A percentile compares a stretch with the other conserved stretches of the same genome.
Evolutionary conservation across 2,797 vertebrate genomes (phyloP).

Genomic region (Schizopygopsis malacanthus): DNA sequence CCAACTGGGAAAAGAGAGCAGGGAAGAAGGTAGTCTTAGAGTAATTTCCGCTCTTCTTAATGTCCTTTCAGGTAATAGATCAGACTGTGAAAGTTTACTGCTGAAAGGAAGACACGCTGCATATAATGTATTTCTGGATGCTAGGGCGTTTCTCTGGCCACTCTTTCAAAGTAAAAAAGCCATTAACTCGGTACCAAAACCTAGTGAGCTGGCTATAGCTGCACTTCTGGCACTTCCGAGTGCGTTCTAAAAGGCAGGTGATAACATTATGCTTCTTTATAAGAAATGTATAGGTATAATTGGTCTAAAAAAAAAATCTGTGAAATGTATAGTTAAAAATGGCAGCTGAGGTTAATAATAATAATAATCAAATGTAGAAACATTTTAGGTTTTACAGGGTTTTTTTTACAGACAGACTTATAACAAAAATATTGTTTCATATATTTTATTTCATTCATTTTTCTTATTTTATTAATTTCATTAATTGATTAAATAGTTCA

Average conservation of each 20-base stretch:
- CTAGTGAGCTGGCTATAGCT: not conserved
- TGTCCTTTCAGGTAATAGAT: slow-evolving; percentile 46
- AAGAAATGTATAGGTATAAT: not conserved
- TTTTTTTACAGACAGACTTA: too few species aligned
- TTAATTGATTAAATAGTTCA: too few species aligned
- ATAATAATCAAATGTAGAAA: too few species aligned
- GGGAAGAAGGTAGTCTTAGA: slow-evolving; percentile 8
- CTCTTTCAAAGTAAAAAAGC: slow-evolving; percentile 40
- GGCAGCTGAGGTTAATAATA: too few species aligned
- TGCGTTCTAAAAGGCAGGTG: not conserved
- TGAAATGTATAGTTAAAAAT: not conserved
- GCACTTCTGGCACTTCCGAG: not conserved
- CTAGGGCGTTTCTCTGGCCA: not conserved
- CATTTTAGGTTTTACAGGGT: too few species aligned
- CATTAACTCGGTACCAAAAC: not conserved
- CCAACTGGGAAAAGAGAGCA: slow-evolving; percentile 34
- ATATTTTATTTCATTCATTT: too few species aligned
- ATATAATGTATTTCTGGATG: slow-evolving; percentile 34
- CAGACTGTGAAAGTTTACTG: slow-evolving; percentile 43
- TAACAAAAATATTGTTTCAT: too few species aligned
- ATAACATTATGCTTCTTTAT: not conserved
- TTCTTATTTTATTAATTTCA: too few species aligned
- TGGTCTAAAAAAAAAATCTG: not conserved
- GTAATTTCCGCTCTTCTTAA: slow-evolving; percentile 41
- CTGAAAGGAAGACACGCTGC: slow-evolving; percentile 27